A percentile compares a stretch with the other conserved stretches of the same genome.
Evolutionary conservation across 2,888 invertebrate species (phyloP).

Genomic region (Epinotia ramella): DNA sequence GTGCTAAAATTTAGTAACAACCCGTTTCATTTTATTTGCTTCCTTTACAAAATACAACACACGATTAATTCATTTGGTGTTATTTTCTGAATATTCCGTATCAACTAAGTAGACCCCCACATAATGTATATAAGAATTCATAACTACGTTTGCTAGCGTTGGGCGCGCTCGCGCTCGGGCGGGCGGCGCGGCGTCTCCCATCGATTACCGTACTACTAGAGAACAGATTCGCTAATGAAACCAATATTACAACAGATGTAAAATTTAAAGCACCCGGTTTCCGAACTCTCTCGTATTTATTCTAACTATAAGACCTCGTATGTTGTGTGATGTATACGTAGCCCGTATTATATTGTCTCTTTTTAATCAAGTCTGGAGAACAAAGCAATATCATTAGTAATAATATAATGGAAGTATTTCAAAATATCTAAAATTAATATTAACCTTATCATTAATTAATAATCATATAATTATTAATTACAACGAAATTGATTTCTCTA

Average conservation of each 20-base stretch:
- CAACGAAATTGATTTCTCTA: constrained; percentile 83
- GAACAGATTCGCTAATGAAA: constrained; percentile 77
- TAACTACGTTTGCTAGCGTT: constrained; percentile 24
- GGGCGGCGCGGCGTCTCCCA: constrained; percentile 53
- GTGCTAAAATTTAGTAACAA: constrained; percentile 73
- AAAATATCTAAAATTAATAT: constrained; percentile 77
- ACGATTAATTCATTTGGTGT: constrained; percentile 78
- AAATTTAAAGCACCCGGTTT: constrained; percentile 85
- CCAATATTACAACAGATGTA: constrained; percentile 82
- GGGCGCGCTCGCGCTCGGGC: constrained; percentile 45
- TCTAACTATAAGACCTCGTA: constrained; percentile 80
- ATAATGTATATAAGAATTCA: constrained; percentile 18
- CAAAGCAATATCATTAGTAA: constrained; percentile 71
- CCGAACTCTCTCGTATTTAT: constrained; percentile 83
- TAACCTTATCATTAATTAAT: constrained; percentile 59
- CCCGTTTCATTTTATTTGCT: constrained; percentile 62
- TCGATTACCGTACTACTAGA: constrained; percentile 69
- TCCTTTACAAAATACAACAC: constrained; percentile 69
- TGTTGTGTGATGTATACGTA: constrained; percentile 73
- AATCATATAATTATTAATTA: constrained; percentile 73
- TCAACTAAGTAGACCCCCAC: constrained; percentile 41
- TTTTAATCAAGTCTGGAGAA: constrained; percentile 70
- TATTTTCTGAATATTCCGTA: constrained; percentile 64
- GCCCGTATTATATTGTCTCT: constrained; percentile 80
- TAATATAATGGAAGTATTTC: constrained; percentile 78